phyloP scores from a whole-genome alignment of 64 coral and sea anemone species.

The Anthopleura sola region DNA sequence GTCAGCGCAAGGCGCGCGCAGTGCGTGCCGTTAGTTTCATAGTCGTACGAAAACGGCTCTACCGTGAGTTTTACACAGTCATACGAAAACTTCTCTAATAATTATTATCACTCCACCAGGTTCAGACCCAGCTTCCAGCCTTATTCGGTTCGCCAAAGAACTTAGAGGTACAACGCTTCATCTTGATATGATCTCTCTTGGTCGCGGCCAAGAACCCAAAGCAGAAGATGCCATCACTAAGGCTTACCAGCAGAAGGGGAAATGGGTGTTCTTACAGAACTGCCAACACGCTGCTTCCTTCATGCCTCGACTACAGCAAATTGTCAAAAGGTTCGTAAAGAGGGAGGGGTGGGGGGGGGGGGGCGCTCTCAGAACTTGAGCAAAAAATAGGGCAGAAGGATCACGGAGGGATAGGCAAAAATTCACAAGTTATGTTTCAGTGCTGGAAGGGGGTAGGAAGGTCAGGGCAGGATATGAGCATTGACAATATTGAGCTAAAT shows the following conservation, averaged over 20 bases:
- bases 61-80: too few species aligned
- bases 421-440: too few species aligned
- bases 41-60: too few species aligned
- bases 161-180: slow-evolving; percentile 74
- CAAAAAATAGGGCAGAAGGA: not conserved
- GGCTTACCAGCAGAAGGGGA: slow-evolving; percentile 86
- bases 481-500: too few species aligned
- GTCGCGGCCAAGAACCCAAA: slow-evolving; percentile 78
- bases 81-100: too few species aligned
- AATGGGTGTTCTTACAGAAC: slow-evolving; percentile 98
- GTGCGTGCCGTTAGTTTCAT: too few species aligned
- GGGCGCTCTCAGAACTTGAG: not conserved
- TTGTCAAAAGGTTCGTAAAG: slow-evolving; percentile 75
- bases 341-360: not conserved
- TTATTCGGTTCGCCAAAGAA: slow-evolving; percentile 87
- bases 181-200: slow-evolving; percentile 95
- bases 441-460: too few species aligned
- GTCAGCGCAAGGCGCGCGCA: too few species aligned
- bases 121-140: slow-evolving; percentile 88
- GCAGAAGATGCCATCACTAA: slow-evolving; percentile 93
- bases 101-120: slow-evolving; percentile 29
- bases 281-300: slow-evolving; percentile 95
- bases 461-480: too few species aligned
- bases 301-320: slow-evolving; percentile 87
- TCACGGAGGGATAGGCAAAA: not conserved